Percentiles rank a stretch among this genome's conserved stretches.
These are phyloP conservation scores for Heteromyza rotundicornis DNA, from an alignment of 2,888 invertebrate species.

Conservation along the genomic window DNA sequence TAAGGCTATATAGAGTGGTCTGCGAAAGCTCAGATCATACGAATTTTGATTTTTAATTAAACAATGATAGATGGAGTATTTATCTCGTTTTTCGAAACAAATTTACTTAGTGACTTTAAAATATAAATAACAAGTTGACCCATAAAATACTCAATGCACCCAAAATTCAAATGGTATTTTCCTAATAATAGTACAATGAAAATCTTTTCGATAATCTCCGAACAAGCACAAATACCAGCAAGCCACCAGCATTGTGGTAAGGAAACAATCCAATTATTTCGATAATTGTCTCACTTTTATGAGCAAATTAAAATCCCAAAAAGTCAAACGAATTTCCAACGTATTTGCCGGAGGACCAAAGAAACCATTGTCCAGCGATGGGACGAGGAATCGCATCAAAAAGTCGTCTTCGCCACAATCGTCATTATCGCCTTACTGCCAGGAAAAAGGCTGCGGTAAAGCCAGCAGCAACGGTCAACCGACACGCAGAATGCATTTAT, in stretches of 20 bases:
- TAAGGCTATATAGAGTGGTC: too few species aligned
- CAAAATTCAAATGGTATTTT: neutral
- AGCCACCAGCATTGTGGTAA: neutral
- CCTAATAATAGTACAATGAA: neutral
- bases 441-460: too few species aligned
- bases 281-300: conserved; percentile 59
- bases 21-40: too few species aligned
- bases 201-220: neutral
- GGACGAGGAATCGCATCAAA: conserved; percentile 54
- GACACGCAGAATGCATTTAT: conserved; percentile 35
- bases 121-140: too few species aligned
- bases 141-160: too few species aligned
- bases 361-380: neutral
- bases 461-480: conserved; percentile 35
- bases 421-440: conserved; percentile 31
- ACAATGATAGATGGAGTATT: too few species aligned
- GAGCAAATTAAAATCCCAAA: conserved; percentile 56
- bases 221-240: neutral
- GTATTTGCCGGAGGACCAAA: neutral
- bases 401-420: conserved; percentile 54
- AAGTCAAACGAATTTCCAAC: conserved; percentile 47
- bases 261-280: conserved; percentile 56
- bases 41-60: too few species aligned
- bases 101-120: too few species aligned
- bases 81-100: too few species aligned